Evolutionary conservation across 2,797 vertebrate genomes (phyloP), one percentile per base, ranked within the genome.

Genomic region (Lacerta agilis): DNA sequence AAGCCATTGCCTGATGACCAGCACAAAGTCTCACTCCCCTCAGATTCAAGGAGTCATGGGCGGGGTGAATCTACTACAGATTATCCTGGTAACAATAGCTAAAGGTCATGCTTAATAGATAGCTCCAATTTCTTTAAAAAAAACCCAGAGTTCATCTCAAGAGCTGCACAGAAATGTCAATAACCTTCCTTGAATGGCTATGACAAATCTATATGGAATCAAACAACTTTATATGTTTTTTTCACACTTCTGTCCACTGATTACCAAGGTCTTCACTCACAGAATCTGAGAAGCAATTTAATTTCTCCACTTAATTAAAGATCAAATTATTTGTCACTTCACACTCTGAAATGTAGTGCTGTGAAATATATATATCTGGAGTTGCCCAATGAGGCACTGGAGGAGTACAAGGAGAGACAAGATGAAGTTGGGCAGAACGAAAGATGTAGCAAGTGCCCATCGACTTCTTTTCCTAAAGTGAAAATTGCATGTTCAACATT

Each of bases 271-370:
- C 11, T 29, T 41, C 45, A 79, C 45, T 79, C 76, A 49, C 61
- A 49, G 43, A 49, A 29, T 29, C 27, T 41, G 27, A 78, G 27
- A 25, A 49, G 77, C 77, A 64, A 64, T 64, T 64, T 64, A 79
- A 64, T 64, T 64, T 64, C 55, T 79, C 72, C 77, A 79, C 49
- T 79, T 33, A 79, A 79, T 79, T 58, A 58, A 79, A n/a, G 77
- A 58, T 58, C 29, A 58, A 55, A 33, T 79, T 79, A 58, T 33
- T 49, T 17, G 55, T 55, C 29, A 58, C 77, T 33, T 33, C 29
- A 79, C 49, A 79, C 77, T 79, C n/a, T 78, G 76, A 27, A n/a
- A 78, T 78, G 27, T 25, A 49, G 13, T 45, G 43, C 25, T 78
- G 43, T 49, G 76, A 49, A 78, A 78, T 77, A 77, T 49, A 77